A percentile compares a stretch with the other conserved stretches of the same genome.
These are phyloP conservation scores for Dicyrtoma fusca DNA, from an alignment of 2,888 invertebrate genomes.

Conservation along the genomic window DNA sequence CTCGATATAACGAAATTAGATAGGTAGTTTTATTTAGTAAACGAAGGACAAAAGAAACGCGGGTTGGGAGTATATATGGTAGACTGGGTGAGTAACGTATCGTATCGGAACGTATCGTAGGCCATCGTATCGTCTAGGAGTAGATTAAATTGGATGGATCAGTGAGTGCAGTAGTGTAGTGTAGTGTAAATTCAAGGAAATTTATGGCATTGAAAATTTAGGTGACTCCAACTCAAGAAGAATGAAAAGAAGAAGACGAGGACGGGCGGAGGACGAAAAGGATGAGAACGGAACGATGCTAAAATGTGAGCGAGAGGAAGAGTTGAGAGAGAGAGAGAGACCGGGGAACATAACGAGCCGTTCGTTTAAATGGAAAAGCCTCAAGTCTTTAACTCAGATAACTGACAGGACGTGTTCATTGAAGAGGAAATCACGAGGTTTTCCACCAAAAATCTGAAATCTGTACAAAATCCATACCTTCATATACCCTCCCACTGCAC, in stretches of 20 bases:
- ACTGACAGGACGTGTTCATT: conserved; percentile 31
- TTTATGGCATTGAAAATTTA: conserved; percentile 34
- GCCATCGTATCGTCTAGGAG: too few relatives aligned
- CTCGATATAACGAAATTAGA: too few relatives aligned
- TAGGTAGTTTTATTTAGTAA: too few relatives aligned
- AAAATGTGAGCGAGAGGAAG: background rate
- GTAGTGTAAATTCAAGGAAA: conserved; percentile 34
- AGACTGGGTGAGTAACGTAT: too few relatives aligned
- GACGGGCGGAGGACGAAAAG: background rate
- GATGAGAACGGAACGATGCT: background rate
- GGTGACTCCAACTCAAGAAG: conserved; percentile 25
- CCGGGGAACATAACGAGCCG: background rate
- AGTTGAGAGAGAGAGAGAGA: background rate
- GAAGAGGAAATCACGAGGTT: conserved; percentile 30
- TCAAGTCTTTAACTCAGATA: conserved; percentile 23
- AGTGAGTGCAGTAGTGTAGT: conserved; percentile 13
- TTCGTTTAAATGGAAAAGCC: conserved; percentile 26
- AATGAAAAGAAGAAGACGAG: conserved; percentile 12
- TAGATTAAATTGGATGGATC: conserved; percentile 33
- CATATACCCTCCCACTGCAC: too few relatives aligned
- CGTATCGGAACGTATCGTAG: too few relatives aligned
- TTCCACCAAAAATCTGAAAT: conserved; percentile 1
- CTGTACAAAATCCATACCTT: background rate
- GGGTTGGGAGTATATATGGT: too few relatives aligned
- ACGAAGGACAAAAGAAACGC: too few relatives aligned